These are phyloP conservation scores for Liparis tanakae DNA, from an alignment of 2,797 vertebrate genomes.

Conservation along the genomic window DNA sequence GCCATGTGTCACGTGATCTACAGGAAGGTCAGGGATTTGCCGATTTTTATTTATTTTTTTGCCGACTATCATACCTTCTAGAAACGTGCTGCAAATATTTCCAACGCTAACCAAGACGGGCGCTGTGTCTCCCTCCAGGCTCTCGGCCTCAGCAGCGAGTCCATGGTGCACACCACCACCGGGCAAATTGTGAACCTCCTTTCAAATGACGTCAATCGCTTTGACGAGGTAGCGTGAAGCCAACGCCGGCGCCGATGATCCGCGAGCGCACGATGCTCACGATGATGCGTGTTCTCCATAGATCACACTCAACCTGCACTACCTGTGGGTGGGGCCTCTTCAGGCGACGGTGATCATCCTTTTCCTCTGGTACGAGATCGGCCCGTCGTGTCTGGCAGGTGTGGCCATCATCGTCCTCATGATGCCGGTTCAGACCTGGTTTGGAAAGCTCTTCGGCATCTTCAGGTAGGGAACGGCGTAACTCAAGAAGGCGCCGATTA, in stretches of 20 bases:
- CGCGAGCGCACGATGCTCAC: neutral
- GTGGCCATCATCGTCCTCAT: slow-evolving; percentile 87
- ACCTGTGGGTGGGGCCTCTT: slow-evolving; percentile 91
- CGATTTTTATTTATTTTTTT: neutral
- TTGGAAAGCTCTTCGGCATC: slow-evolving; percentile 90
- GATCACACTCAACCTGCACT: slow-evolving; percentile 92
- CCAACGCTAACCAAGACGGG: neutral
- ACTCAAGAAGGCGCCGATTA: neutral
- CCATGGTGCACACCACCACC: slow-evolving; percentile 92
- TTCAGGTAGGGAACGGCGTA: slow-evolving; percentile 82
- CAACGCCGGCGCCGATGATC: neutral
- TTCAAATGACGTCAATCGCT: slow-evolving; percentile 94
- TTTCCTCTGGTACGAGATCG: slow-evolving; percentile 92
- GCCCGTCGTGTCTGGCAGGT: slow-evolving; percentile 90
- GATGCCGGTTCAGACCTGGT: slow-evolving; percentile 89
- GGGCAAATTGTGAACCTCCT: slow-evolving; percentile 96
- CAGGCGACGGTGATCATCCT: slow-evolving; percentile 86
- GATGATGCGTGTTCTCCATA: slow-evolving; percentile 63
- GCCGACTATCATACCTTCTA: neutral
- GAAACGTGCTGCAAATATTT: neutral
- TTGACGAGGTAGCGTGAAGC: slow-evolving; percentile 88
- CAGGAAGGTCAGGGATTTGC: slow-evolving; percentile 85
- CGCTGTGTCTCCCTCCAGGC: slow-evolving; percentile 76
- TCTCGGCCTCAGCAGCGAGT: slow-evolving; percentile 86
- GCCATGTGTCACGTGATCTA: slow-evolving; percentile 98